phyloP scores from a whole-genome alignment of 2,113 vertebrate genomes.

The Misgurnus anguillicaudatus region DNA sequence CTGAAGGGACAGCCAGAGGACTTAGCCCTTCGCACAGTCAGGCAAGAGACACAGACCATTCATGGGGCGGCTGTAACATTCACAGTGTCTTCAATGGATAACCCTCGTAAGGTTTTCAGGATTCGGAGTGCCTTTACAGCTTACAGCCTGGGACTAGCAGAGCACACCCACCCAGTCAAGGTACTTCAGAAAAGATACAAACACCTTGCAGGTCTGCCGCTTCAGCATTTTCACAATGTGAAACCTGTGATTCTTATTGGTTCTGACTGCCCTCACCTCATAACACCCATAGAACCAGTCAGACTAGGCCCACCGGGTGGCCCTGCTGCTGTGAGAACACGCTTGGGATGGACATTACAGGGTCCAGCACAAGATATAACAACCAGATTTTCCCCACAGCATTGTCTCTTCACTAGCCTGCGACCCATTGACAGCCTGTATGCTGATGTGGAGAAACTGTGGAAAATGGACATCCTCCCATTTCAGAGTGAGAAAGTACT shows the following conservation, averaged over 20 bases:
- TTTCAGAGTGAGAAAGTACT: too few species aligned
- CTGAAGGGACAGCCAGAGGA: not conserved
- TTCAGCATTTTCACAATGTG: not conserved
- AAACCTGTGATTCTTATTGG: too few species aligned
- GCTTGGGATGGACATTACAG: conserved; percentile 8
- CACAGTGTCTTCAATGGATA: not conserved
- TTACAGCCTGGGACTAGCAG: not conserved
- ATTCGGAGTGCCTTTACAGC: conserved; percentile 2
- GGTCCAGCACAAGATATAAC: not conserved
- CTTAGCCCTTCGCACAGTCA: not conserved
- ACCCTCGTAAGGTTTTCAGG: not conserved
- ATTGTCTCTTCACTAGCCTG: too few species aligned
- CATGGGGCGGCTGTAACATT: not conserved
- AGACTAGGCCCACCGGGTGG: not conserved
- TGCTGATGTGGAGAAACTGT: conserved; percentile 52
- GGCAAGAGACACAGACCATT: not conserved
- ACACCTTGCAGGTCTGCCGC: not conserved
- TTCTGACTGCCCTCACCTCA: not conserved
- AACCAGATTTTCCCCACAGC: not conserved
- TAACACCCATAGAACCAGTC: not conserved
- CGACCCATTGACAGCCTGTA: not conserved
- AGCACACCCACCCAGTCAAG: not conserved
- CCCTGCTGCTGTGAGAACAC: conserved; percentile 17
- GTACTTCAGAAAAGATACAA: conserved; percentile 3
- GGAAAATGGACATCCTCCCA: not conserved